Percentiles rank a stretch among this genome's conserved stretches.
These are phyloP conservation scores for Ascaphus truei DNA, from an alignment of 2,113 vertebrate species.

Conservation along the genomic window DNA sequence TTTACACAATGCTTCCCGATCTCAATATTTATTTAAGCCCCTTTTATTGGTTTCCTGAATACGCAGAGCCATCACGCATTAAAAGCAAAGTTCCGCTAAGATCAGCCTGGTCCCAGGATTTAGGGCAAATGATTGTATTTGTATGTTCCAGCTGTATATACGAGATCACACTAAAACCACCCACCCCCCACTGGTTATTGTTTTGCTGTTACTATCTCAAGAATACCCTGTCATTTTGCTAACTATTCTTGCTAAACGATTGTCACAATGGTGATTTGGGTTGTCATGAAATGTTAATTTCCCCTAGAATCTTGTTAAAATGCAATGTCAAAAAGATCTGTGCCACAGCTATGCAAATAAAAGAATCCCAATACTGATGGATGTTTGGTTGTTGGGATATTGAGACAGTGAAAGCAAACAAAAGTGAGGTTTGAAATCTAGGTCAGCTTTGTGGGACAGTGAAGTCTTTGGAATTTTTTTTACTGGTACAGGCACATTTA, in stretches of 20 bases:
- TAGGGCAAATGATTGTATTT: slow-evolving; percentile 50
- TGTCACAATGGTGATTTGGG: not conserved
- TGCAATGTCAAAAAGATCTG: not conserved
- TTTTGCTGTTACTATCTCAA: not conserved
- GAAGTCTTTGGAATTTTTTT: slow-evolving; percentile 26
- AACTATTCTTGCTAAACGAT: not conserved
- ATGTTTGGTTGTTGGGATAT: slow-evolving; percentile 5
- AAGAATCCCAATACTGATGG: not conserved
- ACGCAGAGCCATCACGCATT: slow-evolving; percentile 53
- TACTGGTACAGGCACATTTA: not conserved
- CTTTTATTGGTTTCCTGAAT: slow-evolving; percentile 49
- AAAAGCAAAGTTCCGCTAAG: slow-evolving; percentile 56
- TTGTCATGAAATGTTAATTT: not conserved
- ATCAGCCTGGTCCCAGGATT: slow-evolving; percentile 56
- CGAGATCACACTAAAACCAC: slow-evolving; percentile 53
- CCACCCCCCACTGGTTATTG: slow-evolving; percentile 36
- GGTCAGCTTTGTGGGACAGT: slow-evolving; percentile 19
- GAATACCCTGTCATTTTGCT: not conserved
- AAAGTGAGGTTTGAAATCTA: slow-evolving; percentile 29
- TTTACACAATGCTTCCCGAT: slow-evolving; percentile 46
- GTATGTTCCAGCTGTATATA: slow-evolving; percentile 49
- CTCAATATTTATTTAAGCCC: slow-evolving; percentile 47
- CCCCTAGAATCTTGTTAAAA: not conserved
- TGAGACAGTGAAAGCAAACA: slow-evolving; percentile 40
- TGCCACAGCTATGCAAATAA: not conserved